Conservation (phyloP, 2,888 invertebrate species). For the Parnassius orleans region DNA sequence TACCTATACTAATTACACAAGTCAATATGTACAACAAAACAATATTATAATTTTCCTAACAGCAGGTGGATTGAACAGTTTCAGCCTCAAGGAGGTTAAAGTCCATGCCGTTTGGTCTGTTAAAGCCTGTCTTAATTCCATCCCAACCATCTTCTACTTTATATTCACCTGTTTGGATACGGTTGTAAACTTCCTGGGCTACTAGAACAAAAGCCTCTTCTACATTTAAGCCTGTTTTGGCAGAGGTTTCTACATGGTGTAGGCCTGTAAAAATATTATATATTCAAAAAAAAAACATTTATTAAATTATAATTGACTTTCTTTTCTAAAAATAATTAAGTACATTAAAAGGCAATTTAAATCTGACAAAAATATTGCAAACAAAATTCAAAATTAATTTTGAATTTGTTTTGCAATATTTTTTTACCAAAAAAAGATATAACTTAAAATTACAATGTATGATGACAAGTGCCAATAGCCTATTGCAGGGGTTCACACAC, state of each 20-base stretch:
- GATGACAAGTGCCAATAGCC: no score
- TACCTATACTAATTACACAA: constrained; percentile 37
- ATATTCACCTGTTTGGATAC: constrained; percentile 95
- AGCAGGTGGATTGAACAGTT: constrained; percentile 93
- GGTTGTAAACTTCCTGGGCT: constrained; percentile 94
- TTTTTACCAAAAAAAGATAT: no score
- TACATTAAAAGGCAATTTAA: no score
- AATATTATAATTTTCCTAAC: constrained; percentile 68
- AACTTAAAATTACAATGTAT: no score
- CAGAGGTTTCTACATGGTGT: constrained; percentile 97
- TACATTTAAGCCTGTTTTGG: constrained; percentile 94
- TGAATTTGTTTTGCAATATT: no score
- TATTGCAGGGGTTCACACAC: no score
- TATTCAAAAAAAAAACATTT: no score
- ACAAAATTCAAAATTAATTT: no score
- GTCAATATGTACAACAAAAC: constrained; percentile 43
- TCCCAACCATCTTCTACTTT: constrained; percentile 98
- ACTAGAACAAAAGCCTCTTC: constrained; percentile 95
- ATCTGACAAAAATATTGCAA: no score
- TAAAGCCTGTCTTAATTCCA: constrained; percentile 96
- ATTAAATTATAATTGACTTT: no score
- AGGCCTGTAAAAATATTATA: constrained; percentile 68
- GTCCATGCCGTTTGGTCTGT: constrained; percentile 89
- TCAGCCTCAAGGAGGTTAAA: constrained; percentile 94
- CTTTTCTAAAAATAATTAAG: no score